phyloP scores from a whole-genome alignment of 1,140 invertebrate species.

The Tetramorium parvispinum region DNA sequence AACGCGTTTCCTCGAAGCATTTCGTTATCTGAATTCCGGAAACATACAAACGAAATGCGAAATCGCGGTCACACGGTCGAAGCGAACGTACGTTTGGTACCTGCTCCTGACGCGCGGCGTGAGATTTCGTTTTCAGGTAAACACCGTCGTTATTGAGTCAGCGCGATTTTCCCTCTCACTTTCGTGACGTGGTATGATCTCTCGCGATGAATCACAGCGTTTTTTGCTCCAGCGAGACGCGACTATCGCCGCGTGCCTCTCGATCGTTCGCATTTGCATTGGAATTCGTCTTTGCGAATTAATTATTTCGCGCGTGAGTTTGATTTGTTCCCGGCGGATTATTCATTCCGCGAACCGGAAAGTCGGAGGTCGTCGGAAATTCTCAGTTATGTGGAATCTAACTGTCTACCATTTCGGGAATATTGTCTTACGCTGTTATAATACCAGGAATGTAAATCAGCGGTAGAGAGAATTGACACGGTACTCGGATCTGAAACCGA shows the following conservation, averaged over 20 bases:
- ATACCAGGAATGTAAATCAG: neutral
- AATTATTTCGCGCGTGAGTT: slow-evolving; percentile 13
- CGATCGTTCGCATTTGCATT: slow-evolving; percentile 28
- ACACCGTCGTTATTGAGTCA: slow-evolving; percentile 16
- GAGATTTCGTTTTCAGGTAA: slow-evolving; percentile 37
- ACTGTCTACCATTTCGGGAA: slow-evolving; percentile 20
- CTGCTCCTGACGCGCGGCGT: slow-evolving; percentile 10
- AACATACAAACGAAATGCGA: slow-evolving; percentile 33
- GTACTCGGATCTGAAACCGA: neutral
- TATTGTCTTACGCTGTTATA: neutral
- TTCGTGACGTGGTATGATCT: slow-evolving; percentile 46
- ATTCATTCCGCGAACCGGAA: slow-evolving; percentile 24
- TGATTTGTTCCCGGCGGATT: neutral
- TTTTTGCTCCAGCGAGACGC: slow-evolving; percentile 1
- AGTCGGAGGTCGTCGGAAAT: neutral
- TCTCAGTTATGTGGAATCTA: neutral
- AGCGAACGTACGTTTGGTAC: neutral
- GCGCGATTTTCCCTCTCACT: slow-evolving; percentile 53
- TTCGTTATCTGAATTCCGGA: slow-evolving; percentile 61
- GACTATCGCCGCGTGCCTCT: neutral
- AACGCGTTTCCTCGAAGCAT: slow-evolving; percentile 29
- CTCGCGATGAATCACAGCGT: slow-evolving; percentile 50
- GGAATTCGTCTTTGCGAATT: slow-evolving; percentile 11
- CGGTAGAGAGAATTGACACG: too few species aligned
- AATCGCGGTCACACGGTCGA: slow-evolving; percentile 13